Base-by-base conservation (phyloP, 2,113 vertebrate genomes). In the Gobius niger region DNA sequence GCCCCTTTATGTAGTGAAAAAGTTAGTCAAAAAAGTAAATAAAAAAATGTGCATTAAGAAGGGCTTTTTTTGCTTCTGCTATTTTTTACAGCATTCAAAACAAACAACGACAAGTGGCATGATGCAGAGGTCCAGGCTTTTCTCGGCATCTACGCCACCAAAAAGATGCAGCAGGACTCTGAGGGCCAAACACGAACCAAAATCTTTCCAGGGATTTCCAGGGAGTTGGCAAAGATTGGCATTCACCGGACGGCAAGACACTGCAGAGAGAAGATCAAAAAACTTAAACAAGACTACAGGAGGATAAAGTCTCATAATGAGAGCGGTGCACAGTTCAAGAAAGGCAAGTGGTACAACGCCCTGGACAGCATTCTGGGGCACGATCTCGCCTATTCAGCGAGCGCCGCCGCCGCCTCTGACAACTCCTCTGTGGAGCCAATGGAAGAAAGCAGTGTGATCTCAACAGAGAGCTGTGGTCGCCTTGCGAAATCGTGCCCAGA, bases 261-360 rank as follows among this genome's bases (percentile, higher is more conserved):
- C 10, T 56, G 53, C 24, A 56, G 53, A 12, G 53, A 56, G 19
- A 56, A 56, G 53, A 5, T 56, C 5, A 56, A 56, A 12, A 56
- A 56, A 56, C 53, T 56, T 4, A 56, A 56, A 56, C 53, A 56
- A 11, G 53, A 56, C 53, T 56, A 56, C 10, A 56, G 34, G 53
- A 56, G 19, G 53, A 56, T 56, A 9, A 56, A 56, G 19, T 18
- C 24, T 56, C 24, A 56, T 19, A 56, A 56, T 11, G 19, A 12
- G 12, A 56, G 19, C 10, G 53, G 53, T 56, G 53, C 24, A 7
- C 19, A 56, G 24, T 34, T 56, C 24, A 56, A 56, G 34, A 56
- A 18, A 5, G 24, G 53, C 19, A 56, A 56, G 19, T 56, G 53
- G 53, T 56, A 56, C 53, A 19, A 56, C 53, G 34, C 34, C 12